Base-by-base conservation (phyloP, 1,140 invertebrate genomes). In the Papilio helenus region DNA sequence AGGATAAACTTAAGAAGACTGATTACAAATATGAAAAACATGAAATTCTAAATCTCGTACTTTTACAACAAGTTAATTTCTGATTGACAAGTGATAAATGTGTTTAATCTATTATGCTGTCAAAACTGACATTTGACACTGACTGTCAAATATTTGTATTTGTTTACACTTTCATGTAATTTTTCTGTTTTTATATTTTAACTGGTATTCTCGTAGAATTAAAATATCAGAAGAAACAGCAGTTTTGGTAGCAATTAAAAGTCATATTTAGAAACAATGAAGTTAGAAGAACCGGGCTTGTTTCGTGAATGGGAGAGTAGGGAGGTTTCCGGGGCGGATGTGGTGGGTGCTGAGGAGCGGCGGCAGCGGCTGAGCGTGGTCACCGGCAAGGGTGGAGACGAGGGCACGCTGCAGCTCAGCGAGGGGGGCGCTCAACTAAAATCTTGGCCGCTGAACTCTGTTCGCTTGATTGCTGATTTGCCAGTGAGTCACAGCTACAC, bases 361-460 rank as follows among this genome's bases (percentile, higher is more conserved):
- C 68, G 96, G 97, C 97, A 98, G 93, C 74, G 83, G 81, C 68
- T 79, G 79, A 65, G 79, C 72, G 68, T 83, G 80, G 73, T 76
- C 79, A 76, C 79, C 99, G 92, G 98, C 98, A 58, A 98, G 99
- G 74, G 97, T 99, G 95, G 97, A 96, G 39, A 97, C 98, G 94
- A 97, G 99, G 79, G 96, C 58, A 97, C 99, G 89, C 99, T 99
- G 95, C 98, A 99, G 95, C 95, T 99, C 8, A 98, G 97, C 86
- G 98, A 99, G 94, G 98, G 99, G 92, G 98, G 98, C 88, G 99
- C 98, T 93, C 95, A 99, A 44, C 95, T 99, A 80, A 98, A 84
- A 29, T 80, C 79, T 39, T 87, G 86, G 86, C 84, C 86, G 9
- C 73, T 85, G 23, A 79, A 83, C 44, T 44, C 79, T 14, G 80